These are phyloP conservation scores for Epizoanthus fatuus DNA, from an alignment of 92 coral and sea anemone species.

Conservation along the genomic window DNA sequence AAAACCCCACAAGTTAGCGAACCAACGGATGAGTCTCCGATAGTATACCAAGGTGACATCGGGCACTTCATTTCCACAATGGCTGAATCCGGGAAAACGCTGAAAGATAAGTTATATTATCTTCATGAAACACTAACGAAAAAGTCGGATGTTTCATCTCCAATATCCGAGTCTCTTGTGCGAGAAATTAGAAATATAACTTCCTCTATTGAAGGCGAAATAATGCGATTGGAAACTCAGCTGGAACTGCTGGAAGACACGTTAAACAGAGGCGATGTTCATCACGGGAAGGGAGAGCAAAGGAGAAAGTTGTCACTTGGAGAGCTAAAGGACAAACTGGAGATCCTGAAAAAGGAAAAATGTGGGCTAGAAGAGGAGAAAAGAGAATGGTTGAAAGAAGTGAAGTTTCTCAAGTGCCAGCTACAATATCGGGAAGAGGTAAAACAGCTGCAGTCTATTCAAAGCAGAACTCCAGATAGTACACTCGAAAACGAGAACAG, in stretches of 20 bases:
- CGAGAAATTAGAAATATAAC: constrained; percentile 77
- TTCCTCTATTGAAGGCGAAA: constrained; percentile 76
- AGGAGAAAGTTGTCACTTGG: constrained; percentile 52
- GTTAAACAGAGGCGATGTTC: constrained; percentile 65
- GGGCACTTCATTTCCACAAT: constrained; percentile 48
- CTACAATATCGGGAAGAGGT: constrained; percentile 85
- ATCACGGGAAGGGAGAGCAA: constrained; percentile 48
- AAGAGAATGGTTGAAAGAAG: constrained; percentile 80
- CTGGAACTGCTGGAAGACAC: constrained; percentile 75
- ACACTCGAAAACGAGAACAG: constrained; percentile 79
- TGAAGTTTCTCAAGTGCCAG: constrained; percentile 80
- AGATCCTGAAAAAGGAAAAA: constrained; percentile 67
- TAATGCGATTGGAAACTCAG: constrained; percentile 80
- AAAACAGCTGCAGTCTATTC: constrained; percentile 59
- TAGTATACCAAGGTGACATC: neutral
- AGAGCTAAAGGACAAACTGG: constrained; percentile 60
- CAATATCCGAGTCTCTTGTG: constrained; percentile 59
- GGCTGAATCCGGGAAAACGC: constrained; percentile 49
- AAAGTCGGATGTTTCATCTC: constrained; percentile 44
- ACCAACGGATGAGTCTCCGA: neutral
- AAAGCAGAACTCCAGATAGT: constrained; percentile 42
- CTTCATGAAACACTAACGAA: constrained; percentile 57
- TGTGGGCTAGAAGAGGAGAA: constrained; percentile 73
- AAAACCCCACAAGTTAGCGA: neutral
- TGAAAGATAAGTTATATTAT: constrained; percentile 53